Evolutionary conservation across 2,888 invertebrate species (phyloP).

Genomic region (Mesorhabditis belari): DNA sequence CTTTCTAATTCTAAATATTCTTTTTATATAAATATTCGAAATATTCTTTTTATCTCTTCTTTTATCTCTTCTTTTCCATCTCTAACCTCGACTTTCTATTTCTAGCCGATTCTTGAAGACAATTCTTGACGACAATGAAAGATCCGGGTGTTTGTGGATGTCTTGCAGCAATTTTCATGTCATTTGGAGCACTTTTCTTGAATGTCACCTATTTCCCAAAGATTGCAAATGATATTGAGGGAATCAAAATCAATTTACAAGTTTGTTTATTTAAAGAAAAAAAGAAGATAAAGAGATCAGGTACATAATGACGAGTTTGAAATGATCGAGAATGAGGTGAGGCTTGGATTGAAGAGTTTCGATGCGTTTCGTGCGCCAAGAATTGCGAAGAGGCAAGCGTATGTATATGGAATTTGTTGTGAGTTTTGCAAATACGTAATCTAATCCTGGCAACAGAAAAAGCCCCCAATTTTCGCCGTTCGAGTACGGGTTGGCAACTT

Average conservation of each 20-base stretch:
- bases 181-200: neutral
- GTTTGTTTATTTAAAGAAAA: neutral
- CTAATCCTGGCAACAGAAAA: no score
- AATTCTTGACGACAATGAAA: neutral
- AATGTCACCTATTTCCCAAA: neutral
- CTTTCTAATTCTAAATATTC: no score
- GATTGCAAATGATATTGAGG: neutral
- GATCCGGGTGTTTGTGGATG: neutral
- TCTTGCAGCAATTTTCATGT: neutral
- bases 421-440: no score
- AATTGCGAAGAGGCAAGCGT: neutral
- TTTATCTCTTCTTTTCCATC: no score
- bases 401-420: neutral
- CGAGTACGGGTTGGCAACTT: no score
- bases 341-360: neutral
- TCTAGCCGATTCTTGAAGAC: no score
- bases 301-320: conserved; percentile 21
- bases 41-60: no score
- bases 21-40: no score
- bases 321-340: conserved; percentile 14
- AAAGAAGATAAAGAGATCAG: neutral
- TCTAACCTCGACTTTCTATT: no score
- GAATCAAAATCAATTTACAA: neutral
- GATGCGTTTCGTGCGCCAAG: no score
- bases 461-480: no score